Base-by-base conservation (phyloP, 1,140 invertebrate species). In the Trichonephila clavipes region DNA sequence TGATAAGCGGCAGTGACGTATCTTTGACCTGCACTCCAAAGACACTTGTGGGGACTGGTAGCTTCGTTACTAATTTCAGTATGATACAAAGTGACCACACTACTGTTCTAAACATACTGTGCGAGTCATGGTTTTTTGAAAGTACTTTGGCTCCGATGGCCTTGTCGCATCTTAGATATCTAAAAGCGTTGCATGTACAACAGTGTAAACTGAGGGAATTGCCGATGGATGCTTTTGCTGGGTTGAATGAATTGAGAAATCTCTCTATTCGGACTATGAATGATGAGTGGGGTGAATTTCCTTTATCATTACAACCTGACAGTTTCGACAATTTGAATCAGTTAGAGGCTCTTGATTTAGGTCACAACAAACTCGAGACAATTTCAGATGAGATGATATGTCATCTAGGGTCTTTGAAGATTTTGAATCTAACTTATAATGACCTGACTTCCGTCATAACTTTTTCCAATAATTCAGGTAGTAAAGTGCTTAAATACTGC, bases 381-480 rank as follows among this genome's bases (percentile, higher is more conserved):
- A 21, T 95, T 66, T 93, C 95, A 7, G 83, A 93, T 21, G 34
- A 77, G 6, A 62, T 94, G 24, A 97, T 98, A 88, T 98, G 98
- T 95, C 96, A 97, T 6, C 96, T 99, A 92, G 96, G 97, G 86
- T 98, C 97, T 95, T 96, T 99, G 10, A 97, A 98, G 95, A 97
- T 97, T 85, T 96, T 99, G 40, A 98, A 99, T 96, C 96, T 98
- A 93, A 98, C 98, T 16, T 96, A 97, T 40, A 98, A 98, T 96
- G 97, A 97, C 95, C 97, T 99, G 96, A 69, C 28, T 40, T 61
- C 87, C 5, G 28, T 69, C 7, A 69, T 94, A 19, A n/a, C 87
- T 6, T 94, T 64, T 85, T 92, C 69, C 94, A 95, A 92, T 95
- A 97, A 81, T 24, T 19, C 44, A 10, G 21, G 14, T 95, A 97